Conservation (phyloP, 2,888 invertebrate genomes). For the Nymphalis c-album region DNA sequence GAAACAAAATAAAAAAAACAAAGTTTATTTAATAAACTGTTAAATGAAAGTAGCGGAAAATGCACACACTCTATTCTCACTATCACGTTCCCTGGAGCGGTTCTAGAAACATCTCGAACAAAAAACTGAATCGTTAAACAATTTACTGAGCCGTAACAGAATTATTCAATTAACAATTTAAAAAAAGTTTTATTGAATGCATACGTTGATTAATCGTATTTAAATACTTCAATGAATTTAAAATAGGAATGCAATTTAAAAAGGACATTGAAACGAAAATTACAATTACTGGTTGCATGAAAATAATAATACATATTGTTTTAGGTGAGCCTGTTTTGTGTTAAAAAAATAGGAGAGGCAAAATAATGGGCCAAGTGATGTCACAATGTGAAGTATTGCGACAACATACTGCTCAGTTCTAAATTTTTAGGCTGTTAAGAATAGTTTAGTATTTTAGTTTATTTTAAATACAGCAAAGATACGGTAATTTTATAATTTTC, state of each 20-base stretch:
- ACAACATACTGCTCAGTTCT: too few relatives aligned
- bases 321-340: too few relatives aligned
- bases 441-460: too few relatives aligned
- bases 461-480: too few relatives aligned
- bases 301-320: too few relatives aligned
- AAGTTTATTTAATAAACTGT: neutral
- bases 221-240: neutral
- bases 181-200: neutral
- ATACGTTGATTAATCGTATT: neutral
- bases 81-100: slow-evolving; percentile 1
- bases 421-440: too few relatives aligned
- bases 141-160: slow-evolving; percentile 10
- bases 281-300: too few relatives aligned
- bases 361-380: too few relatives aligned
- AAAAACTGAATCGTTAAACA: neutral
- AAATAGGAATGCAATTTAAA: neutral
- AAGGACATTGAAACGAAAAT: too few relatives aligned
- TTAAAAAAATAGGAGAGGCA: too few relatives aligned
- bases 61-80: neutral
- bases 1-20: neutral
- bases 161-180: slow-evolving; percentile 21
- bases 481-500: too few relatives aligned
- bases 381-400: too few relatives aligned
- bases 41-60: neutral
- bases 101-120: slow-evolving; percentile 10